Percentiles rank a stretch among this genome's conserved stretches.
Evolutionary conservation across 2,888 invertebrate genomes (phyloP).

Genomic region (Tetragonisca angustula): DNA sequence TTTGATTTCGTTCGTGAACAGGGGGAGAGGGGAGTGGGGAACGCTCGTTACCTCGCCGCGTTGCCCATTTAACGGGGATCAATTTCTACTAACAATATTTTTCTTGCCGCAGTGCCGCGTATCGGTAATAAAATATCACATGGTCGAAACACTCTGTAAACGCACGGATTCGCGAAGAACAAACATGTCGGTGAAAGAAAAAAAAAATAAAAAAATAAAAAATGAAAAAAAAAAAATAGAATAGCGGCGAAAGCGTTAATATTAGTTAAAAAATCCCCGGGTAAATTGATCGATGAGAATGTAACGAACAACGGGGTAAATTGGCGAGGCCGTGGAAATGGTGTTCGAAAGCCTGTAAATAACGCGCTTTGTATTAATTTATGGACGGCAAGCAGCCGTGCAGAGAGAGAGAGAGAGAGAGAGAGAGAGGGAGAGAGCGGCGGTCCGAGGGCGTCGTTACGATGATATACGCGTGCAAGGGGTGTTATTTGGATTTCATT

Average conservation of each 20-base stretch:
- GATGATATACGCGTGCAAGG: constrained; percentile 71
- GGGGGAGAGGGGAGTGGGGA: not conserved
- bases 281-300: constrained; percentile 28
- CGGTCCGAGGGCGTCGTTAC: constrained; percentile 68
- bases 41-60: not conserved
- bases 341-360: constrained; percentile 67
- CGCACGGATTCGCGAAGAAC: not conserved
- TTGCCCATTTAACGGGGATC: not conserved
- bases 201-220: not conserved
- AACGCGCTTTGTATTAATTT: constrained; percentile 73
- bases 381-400: constrained; percentile 60
- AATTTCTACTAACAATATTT: not conserved
- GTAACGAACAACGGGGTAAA: constrained; percentile 21
- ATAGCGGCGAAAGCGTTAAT: not conserved
- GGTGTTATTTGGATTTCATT: constrained; percentile 77
- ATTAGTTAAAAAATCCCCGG: not conserved
- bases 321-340: constrained; percentile 37
- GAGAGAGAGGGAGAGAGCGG: constrained; percentile 36
- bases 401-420: too few species aligned
- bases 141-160: not conserved
- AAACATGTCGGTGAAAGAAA: too few species aligned
- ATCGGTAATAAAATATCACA: not conserved
- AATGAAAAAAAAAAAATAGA: not conserved
- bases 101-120: not conserved
- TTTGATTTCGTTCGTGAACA: not conserved